phyloP scores from a whole-genome alignment of 2,888 invertebrate species.

The Bhutanitis thaidina region DNA sequence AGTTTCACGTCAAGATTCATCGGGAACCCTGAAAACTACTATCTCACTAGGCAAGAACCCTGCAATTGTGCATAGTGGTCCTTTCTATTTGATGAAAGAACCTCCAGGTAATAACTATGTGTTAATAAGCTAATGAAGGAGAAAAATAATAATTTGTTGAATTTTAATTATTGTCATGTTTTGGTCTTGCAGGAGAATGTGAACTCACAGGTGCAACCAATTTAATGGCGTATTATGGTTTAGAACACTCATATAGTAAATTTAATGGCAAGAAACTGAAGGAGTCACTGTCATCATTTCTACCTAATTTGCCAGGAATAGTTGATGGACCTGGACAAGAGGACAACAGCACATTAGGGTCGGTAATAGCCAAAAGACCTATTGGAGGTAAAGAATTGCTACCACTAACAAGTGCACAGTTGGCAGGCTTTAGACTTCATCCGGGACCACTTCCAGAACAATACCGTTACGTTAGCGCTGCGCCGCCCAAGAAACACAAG shows the following conservation, averaged over 20 bases:
- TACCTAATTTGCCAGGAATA: conserved; percentile 96
- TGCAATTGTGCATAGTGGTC: conserved; percentile 97
- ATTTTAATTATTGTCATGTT: conserved; percentile 4
- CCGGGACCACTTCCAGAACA: conserved; percentile 98
- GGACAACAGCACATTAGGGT: conserved; percentile 92
- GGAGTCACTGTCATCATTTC: conserved; percentile 96
- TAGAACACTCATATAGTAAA: conserved; percentile 98
- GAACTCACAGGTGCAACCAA: conserved; percentile 97
- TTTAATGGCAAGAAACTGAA: conserved; percentile 98
- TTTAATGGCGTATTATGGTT: conserved; percentile 96
- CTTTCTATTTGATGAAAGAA: conserved; percentile 98
- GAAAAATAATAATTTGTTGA: not conserved
- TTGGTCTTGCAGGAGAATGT: conserved; percentile 85
- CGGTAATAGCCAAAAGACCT: conserved; percentile 96
- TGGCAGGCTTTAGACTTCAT: conserved; percentile 96
- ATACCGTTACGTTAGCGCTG: conserved; percentile 94
- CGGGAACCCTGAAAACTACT: conserved; percentile 97
- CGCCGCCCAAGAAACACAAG: conserved; percentile 95
- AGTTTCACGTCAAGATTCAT: conserved; percentile 97
- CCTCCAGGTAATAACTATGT: conserved; percentile 85
- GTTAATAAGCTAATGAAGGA: not conserved
- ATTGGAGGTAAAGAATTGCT: conserved; percentile 92
- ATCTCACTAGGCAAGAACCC: conserved; percentile 98
- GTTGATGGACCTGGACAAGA: conserved; percentile 94
- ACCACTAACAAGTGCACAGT: conserved; percentile 91